Evolutionary conservation across 2,888 invertebrate genomes (phyloP).

Genomic region (Nemoura dubitans): DNA sequence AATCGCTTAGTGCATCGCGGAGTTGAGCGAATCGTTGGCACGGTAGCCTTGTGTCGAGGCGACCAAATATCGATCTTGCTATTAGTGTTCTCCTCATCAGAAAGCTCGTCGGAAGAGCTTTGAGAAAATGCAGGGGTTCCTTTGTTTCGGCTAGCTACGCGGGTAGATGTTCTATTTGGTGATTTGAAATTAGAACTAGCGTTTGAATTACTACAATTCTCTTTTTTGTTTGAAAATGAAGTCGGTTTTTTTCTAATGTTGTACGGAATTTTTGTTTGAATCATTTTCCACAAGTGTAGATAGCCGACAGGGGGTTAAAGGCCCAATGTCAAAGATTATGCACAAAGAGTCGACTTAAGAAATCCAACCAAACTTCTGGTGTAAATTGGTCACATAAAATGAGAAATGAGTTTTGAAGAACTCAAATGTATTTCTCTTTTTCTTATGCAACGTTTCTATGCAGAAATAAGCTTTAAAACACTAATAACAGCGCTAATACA

Average conservation of each 20-base stretch:
- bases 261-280: constrained; percentile 39
- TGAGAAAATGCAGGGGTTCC: not conserved
- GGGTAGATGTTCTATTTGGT: not conserved
- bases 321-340: not conserved
- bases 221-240: not conserved
- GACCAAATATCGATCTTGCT: not conserved
- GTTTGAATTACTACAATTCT: constrained; percentile 21
- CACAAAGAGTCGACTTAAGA: not conserved
- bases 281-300: not conserved
- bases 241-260: constrained; percentile 38
- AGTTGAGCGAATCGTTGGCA: not conserved
- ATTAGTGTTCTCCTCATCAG: not conserved
- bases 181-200: not conserved
- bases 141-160: not conserved
- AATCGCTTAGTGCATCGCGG: constrained; percentile 17
- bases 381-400: not conserved
- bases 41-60: not conserved
- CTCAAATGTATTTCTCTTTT: not conserved
- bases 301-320: no score
- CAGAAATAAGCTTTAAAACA: not conserved
- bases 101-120: not conserved
- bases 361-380: not conserved
- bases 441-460: no score
- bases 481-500: not conserved
- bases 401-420: not conserved